These are phyloP conservation scores for Apostichopus parvimensis DNA, from an alignment of 35 echinoderm and acorn worm species.

Conservation along the genomic window DNA sequence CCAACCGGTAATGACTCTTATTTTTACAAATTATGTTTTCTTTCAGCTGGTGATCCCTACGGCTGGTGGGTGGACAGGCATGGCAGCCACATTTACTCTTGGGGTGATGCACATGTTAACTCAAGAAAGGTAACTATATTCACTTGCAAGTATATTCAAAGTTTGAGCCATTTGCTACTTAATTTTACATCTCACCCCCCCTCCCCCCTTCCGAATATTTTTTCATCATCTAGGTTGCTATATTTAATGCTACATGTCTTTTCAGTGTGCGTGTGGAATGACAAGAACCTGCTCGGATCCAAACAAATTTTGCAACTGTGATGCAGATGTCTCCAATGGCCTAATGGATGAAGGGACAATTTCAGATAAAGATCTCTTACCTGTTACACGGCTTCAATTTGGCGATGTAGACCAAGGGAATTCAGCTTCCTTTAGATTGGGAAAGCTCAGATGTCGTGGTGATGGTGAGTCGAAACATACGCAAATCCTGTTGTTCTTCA, in stretches of 20 bases:
- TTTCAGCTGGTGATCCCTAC: conserved; percentile 76
- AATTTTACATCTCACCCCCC: neutral
- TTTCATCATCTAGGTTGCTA: too few relatives aligned
- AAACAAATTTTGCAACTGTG: conserved; percentile 85
- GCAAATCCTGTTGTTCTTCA: too few relatives aligned
- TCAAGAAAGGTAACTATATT: conserved; percentile 67
- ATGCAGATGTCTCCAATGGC: conserved; percentile 55
- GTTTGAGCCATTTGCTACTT: too few relatives aligned
- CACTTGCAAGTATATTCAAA: too few relatives aligned
- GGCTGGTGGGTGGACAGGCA: conserved; percentile 92
- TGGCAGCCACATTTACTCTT: conserved; percentile 64
- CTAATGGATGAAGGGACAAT: conserved; percentile 70
- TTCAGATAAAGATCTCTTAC: conserved; percentile 72
- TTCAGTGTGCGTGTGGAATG: conserved; percentile 87
- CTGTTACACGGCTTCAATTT: conserved; percentile 81
- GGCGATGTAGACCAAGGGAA: conserved; percentile 61
- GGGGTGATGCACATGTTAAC: conserved; percentile 81
- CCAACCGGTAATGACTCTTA: too few relatives aligned
- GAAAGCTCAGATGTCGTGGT: conserved; percentile 77
- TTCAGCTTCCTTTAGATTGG: conserved; percentile 62
- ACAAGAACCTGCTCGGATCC: conserved; percentile 50
- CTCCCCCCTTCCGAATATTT: too few relatives aligned
- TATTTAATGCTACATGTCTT: conserved; percentile 2
- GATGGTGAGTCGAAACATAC: conserved; percentile 66
- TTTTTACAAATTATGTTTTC: neutral